phyloP scores from a whole-genome alignment of 2,113 vertebrate genomes.

The Sphyrna mokarran region DNA sequence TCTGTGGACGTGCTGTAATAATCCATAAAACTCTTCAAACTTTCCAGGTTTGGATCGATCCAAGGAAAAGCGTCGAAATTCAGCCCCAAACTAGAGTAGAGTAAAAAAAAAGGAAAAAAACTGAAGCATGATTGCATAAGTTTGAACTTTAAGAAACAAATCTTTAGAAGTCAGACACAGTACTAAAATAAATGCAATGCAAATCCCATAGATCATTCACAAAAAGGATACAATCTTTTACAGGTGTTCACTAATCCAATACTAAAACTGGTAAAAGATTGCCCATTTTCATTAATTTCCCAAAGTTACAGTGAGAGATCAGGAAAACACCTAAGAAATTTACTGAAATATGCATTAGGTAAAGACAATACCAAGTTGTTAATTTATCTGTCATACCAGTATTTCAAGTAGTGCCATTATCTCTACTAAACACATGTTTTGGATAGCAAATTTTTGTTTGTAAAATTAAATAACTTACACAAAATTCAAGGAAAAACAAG shows the following conservation, averaged over 20 bases:
- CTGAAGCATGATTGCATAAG: neutral
- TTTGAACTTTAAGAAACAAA: neutral
- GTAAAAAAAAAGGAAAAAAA: conserved; percentile 37
- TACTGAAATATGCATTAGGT: neutral
- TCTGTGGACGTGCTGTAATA: conserved; percentile 90
- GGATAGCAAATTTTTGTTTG: neutral
- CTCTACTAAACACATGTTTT: neutral
- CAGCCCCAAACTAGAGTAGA: conserved; percentile 82
- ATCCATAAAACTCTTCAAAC: conserved; percentile 94
- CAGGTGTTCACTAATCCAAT: neutral
- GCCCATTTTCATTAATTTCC: neutral
- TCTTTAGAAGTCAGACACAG: neutral
- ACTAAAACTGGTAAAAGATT: neutral
- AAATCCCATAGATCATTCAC: neutral
- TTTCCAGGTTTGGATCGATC: conserved; percentile 89
- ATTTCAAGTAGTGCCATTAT: neutral
- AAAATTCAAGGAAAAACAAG: neutral
- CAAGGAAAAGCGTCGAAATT: conserved; percentile 93
- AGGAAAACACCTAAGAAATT: neutral
- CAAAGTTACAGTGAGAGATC: neutral
- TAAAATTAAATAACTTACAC: neutral
- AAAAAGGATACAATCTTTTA: neutral
- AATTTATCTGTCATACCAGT: neutral
- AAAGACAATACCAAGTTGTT: too few species aligned
- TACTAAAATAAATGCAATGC: neutral